Evolutionary conservation across 2,797 vertebrate genomes (phyloP), one percentile per base, ranked within the genome.

Genomic region (Danio aesculapii): DNA sequence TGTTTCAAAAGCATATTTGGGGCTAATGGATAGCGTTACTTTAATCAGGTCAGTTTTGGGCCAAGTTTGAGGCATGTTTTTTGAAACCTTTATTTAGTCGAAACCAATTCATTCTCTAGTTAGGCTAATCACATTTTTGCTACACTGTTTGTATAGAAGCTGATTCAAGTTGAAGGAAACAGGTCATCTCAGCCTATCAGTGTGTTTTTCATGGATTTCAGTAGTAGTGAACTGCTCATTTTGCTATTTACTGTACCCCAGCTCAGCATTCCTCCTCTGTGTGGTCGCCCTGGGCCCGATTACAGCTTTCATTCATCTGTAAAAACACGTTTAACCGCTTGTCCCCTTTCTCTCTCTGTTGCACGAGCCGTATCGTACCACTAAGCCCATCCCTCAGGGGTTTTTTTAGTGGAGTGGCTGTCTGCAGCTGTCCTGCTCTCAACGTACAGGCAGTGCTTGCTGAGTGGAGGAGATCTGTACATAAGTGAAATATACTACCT

Each of bases 251-350:
- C 43, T 68, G 52, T 70, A 64, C 62, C 63, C 46, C 79, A 61
- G 7, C 76, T 44, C 66, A 81, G 59, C 57, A 69, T 84, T 66
- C 78, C 62, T 71, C 68, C 72, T 88, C 83, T 82, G 71, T 85
- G 78, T 68, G 76, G 75, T 76, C 85, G 83, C 87, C 88, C 81
- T 86, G 89, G 88, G 85, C 84, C 83, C 87, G 88, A 91, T 94
- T 90, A 92, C 63, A 61, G 79, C 83, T 90, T 73, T 90, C 84
- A 88, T 72, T 86, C 83, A 55, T 84, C 87, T 66, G 53, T 91
- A 79, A 90, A 92, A 91, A 89, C 58, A 57, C 17, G 62, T 72
- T 77, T 70, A 59, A 78, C 78, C 50, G 58, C 43, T 74, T 62
- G 70, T 66, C 50, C 70, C 61, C 70, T 71, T 30, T 50, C 66